phyloP scores from a whole-genome alignment of 2,113 vertebrate genomes.

The Pterocles orientalis region DNA sequence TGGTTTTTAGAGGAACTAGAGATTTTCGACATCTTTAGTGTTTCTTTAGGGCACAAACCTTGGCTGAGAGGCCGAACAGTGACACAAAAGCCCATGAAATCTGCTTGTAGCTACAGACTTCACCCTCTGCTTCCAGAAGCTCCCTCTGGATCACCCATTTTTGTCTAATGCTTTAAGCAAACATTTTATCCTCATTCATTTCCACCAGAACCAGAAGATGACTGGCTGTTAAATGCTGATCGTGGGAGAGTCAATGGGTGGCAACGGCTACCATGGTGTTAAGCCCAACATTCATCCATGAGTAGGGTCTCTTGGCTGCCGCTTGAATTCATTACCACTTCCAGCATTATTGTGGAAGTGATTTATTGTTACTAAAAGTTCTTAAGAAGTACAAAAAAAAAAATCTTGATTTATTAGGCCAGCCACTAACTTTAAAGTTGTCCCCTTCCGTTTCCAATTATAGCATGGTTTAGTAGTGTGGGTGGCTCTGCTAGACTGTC shows the following conservation, averaged over 20 bases:
- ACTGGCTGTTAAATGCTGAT: background rate
- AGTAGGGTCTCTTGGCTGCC: background rate
- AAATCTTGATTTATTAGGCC: background rate
- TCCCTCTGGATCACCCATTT: background rate
- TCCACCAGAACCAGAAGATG: background rate
- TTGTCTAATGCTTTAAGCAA: background rate
- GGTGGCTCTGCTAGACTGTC: background rate
- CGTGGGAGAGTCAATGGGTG: background rate
- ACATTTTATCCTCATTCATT: background rate
- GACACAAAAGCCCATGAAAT: background rate
- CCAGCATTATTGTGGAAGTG: background rate
- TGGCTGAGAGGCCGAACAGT: background rate
- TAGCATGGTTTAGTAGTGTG: background rate
- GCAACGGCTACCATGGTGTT: background rate
- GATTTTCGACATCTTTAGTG: background rate
- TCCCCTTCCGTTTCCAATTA: background rate
- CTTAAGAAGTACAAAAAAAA: background rate
- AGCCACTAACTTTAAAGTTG: background rate
- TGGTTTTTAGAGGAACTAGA: background rate
- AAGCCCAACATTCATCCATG: background rate
- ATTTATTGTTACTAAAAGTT: background rate
- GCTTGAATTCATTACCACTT: background rate
- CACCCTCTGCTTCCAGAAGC: background rate
- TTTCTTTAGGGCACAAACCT: background rate
- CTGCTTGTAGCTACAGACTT: background rate